Conservation (phyloP, 2,797 vertebrate species). For the Premnoplex brunnescens region DNA sequence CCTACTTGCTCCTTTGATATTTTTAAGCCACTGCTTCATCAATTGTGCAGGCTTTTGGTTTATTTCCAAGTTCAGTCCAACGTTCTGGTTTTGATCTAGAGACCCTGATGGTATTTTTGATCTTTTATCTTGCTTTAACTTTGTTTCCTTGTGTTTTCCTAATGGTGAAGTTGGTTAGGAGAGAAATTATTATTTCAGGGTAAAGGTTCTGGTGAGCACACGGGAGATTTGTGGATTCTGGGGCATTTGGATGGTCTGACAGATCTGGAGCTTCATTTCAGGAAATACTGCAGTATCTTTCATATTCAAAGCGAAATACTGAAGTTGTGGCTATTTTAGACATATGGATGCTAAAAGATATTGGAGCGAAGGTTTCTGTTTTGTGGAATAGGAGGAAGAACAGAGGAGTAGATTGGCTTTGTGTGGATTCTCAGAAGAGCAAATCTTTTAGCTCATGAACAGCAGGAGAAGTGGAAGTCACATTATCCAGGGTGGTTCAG, state of each 20-base stretch:
- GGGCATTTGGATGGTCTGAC: background rate
- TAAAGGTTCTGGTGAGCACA: background rate
- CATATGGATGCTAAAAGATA: background rate
- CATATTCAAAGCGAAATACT: background rate
- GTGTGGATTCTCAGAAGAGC: background rate
- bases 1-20: conserved; percentile 33
- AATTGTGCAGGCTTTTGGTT: conserved; percentile 38
- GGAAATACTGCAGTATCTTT: background rate
- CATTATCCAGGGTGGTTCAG: background rate
- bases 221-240: background rate
- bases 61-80: conserved; percentile 37
- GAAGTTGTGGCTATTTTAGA: background rate
- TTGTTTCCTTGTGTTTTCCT: conserved; percentile 26
- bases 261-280: background rate
- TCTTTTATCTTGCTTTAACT: conserved; percentile 37
- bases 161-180: background rate
- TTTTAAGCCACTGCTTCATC: conserved; percentile 40
- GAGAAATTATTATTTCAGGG: background rate
- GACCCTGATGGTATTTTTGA: conserved; percentile 58
- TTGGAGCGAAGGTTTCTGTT: background rate
- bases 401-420: background rate
- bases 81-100: conserved; percentile 47
- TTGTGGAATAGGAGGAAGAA: background rate
- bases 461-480: background rate
- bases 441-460: background rate